Base-by-base conservation (phyloP, 2,113 vertebrate species). In the Proterorhinus semilunaris region DNA sequence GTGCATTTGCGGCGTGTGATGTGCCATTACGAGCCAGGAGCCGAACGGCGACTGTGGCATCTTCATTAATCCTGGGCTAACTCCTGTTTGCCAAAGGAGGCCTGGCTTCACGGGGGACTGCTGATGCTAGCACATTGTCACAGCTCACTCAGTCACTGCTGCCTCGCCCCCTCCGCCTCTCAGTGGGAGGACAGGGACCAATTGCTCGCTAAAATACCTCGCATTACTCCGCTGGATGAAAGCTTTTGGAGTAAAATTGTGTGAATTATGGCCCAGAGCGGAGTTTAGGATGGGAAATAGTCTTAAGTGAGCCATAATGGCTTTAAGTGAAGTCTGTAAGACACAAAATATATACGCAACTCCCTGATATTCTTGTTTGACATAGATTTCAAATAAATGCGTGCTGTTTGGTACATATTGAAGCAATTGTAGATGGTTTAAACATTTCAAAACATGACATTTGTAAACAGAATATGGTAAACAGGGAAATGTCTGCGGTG, bases 1-100 rank as follows among this genome's bases (percentile, higher is more conserved):
- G 75, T 71, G 75, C 78, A 48, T 84, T 85, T 68, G 69, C 73
- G 8, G 71, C 80, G 71, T 74, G 84, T 77, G 83, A 63, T 64
- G 59, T 27, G 74, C 84, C 84, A 87, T 89, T 89, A 87, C 21
- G 76, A 83, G 79, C 73, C 79, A 72, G 79, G 66, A 86, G 68
- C 78, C 57, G 50, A 85, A 69, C 75, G 85, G 72, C 68, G 80
- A 82, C 85, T 80, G 64, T 86, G 81, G 83, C 84, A 78, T 90
- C 84, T 87, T 86, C 90, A 90, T 89, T 87, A 88, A 89, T 89
- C 85, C 85, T 65, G 17, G 72, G 63, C 87, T 89, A 83, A 88
- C 85, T 83, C 88, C 82, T 67, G 72, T 74, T 82, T 82, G 70
- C 81, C 67, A 63, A 64, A 58, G 75, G 82, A 58, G 71, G 61